Percentiles rank a stretch among this genome's conserved stretches.
Evolutionary conservation across 1,140 invertebrate genomes (phyloP).

Genomic region (Helicoverpa armigera): DNA sequence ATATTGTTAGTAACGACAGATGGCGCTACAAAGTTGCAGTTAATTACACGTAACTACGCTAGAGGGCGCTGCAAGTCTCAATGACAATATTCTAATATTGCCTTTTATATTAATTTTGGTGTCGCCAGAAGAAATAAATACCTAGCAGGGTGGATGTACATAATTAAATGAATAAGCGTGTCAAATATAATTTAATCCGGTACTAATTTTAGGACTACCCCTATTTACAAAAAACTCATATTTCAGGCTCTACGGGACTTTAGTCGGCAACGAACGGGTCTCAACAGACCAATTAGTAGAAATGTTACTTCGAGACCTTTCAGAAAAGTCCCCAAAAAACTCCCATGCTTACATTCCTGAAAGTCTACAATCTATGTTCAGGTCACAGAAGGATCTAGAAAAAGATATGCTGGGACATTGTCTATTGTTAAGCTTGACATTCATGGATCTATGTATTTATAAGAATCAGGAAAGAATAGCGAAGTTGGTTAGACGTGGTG

Average conservation of each 20-base stretch:
- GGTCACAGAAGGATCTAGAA: slow-evolving; percentile 71
- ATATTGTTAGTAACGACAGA: too few relatives aligned
- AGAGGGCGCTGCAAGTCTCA: too few relatives aligned
- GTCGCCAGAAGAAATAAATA: too few relatives aligned
- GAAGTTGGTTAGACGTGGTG: slow-evolving; percentile 62
- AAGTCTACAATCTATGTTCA: slow-evolving; percentile 64
- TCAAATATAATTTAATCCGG: too few relatives aligned
- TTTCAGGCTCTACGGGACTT: slow-evolving; percentile 81
- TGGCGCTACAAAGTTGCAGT: too few relatives aligned
- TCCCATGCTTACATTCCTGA: slow-evolving; percentile 67
- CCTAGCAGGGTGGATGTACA: too few relatives aligned
- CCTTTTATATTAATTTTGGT: too few relatives aligned
- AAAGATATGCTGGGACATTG: slow-evolving; percentile 82
- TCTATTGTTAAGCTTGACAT: slow-evolving; percentile 78
- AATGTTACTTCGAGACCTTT: slow-evolving; percentile 65
- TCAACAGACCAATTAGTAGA: slow-evolving; percentile 81
- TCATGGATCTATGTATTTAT: slow-evolving; percentile 84
- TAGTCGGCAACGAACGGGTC: slow-evolving; percentile 82
- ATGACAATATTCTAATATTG: too few relatives aligned
- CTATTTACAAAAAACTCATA: background rate
- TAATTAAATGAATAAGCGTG: too few relatives aligned
- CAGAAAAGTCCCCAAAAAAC: slow-evolving; percentile 46
- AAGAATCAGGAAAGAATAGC: slow-evolving; percentile 73
- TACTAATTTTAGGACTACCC: background rate
- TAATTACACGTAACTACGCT: too few relatives aligned